Evolutionary conservation across 2,113 vertebrate species (phyloP).

Genomic region (Meriones unguiculatus): DNA sequence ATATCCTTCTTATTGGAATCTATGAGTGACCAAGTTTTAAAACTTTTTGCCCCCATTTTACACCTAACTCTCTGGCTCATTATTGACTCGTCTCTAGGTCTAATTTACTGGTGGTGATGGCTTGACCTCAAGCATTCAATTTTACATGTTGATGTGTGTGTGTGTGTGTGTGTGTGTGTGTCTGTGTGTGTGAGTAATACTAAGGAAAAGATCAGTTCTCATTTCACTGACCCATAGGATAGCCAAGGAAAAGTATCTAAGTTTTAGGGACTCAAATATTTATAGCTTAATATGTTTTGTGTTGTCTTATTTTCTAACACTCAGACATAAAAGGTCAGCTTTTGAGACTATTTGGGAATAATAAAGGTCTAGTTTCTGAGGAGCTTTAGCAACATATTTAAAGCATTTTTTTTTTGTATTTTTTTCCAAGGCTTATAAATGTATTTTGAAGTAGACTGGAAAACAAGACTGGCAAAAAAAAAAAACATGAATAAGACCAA

Average conservation of each 20-base stretch:
- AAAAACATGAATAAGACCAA: constrained; percentile 21
- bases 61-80: neutral
- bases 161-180: neutral
- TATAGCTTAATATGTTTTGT: constrained; percentile 36
- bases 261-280: constrained; percentile 3
- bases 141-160: neutral
- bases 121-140: neutral
- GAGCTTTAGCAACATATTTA: neutral
- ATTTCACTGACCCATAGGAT: neutral
- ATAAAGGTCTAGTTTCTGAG: neutral
- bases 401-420: constrained; percentile 17
- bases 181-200: neutral
- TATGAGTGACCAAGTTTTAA: neutral
- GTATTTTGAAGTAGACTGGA: neutral
- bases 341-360: neutral
- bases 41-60: neutral
- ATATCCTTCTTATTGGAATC: neutral
- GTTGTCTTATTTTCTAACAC: neutral
- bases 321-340: neutral
- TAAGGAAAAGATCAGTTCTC: neutral
- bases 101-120: neutral
- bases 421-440: constrained; percentile 18
- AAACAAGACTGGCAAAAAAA: constrained; percentile 38
- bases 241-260: neutral
- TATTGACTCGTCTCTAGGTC: constrained; percentile 14